phyloP scores from a whole-genome alignment of 2,888 invertebrate species.

The Fabriciana adippe region DNA sequence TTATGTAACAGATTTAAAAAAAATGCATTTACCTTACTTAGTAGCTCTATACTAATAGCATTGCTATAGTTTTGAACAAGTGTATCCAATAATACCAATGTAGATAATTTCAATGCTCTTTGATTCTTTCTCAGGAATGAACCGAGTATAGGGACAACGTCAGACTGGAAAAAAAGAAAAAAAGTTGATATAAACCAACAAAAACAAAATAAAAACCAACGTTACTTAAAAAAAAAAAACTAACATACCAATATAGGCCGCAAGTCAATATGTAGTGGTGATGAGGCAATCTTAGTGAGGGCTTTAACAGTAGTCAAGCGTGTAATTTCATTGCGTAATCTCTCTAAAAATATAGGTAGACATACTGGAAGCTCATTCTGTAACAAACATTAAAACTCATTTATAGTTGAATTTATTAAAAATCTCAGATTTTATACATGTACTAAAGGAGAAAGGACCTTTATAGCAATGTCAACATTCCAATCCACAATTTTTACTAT shows the following conservation, averaged over 20 bases:
- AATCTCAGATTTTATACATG: no score
- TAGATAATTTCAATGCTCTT: conserved; percentile 94
- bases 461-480: no score
- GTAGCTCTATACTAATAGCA: conserved; percentile 85
- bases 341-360: conserved; percentile 96
- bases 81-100: conserved; percentile 94
- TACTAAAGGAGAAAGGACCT: no score
- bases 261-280: conserved; percentile 92
- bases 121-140: conserved; percentile 98
- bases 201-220: neutral
- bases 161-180: conserved; percentile 80
- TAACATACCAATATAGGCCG: conserved; percentile 87
- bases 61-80: conserved; percentile 93
- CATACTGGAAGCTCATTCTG: conserved; percentile 90
- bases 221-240: conserved; percentile 3
- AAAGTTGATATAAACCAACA: neutral
- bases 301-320: conserved; percentile 98
- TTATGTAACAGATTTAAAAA: neutral
- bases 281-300: conserved; percentile 95
- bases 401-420: neutral
- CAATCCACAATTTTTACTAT: no score
- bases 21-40: conserved; percentile 83
- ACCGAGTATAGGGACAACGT: conserved; percentile 95
- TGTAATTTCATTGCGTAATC: conserved; percentile 98
- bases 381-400: conserved; percentile 40